phyloP scores from a whole-genome alignment of 2,113 vertebrate species.

The Zosterops lateralis region DNA sequence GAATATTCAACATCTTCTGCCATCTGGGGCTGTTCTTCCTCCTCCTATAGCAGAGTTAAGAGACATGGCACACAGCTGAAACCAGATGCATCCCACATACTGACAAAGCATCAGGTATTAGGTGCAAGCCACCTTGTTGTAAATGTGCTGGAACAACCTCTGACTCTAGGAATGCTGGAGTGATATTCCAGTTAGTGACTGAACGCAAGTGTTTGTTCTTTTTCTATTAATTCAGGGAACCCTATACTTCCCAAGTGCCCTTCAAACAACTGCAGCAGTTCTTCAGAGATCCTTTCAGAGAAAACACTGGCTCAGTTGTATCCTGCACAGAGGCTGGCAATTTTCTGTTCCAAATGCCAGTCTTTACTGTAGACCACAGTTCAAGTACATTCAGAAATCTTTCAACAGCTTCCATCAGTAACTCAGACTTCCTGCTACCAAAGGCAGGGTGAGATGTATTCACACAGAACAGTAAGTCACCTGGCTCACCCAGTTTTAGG shows the following conservation, averaged over 20 bases:
- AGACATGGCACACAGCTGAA: not conserved
- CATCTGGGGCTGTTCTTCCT: not conserved
- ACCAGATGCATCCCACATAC: not conserved
- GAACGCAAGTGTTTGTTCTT: not conserved
- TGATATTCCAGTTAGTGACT: no score
- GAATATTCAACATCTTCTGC: not conserved
- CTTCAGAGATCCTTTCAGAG: not conserved
- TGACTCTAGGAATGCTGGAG: not conserved
- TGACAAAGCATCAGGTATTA: not conserved
- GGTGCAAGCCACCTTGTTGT: fast-evolving
- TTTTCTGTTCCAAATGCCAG: not conserved
- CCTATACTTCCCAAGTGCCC: not conserved
- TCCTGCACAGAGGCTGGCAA: not conserved
- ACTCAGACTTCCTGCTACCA: not conserved
- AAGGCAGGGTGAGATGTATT: not conserved
- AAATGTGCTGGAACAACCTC: not conserved
- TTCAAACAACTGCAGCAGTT: not conserved
- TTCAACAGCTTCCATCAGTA: not conserved
- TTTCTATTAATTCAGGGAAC: not conserved
- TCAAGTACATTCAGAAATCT: not conserved
- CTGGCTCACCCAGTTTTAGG: not conserved
- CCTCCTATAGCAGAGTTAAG: not conserved
- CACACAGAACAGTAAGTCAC: not conserved
- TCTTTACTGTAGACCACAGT: not conserved
- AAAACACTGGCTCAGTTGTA: not conserved